Evolutionary conservation across 2,797 vertebrate species (phyloP), one percentile per base, ranked within the genome.

Genomic region (Pelobates cultripes): DNA sequence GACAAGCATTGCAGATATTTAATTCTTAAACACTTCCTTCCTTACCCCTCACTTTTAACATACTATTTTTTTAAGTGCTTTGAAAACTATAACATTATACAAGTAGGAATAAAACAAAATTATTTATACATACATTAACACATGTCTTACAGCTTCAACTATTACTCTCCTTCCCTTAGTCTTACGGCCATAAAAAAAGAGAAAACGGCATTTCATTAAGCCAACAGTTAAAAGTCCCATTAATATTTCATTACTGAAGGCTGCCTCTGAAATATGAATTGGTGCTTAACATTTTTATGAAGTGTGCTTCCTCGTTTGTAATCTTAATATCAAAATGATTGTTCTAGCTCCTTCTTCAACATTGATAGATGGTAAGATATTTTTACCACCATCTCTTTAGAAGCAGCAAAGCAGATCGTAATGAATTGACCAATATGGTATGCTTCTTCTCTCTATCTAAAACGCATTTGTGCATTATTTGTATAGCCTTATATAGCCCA

Each of bases 231-330:
- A 84, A 79, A 79, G 82, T 71, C 67, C 73, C 82, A 84, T 84
- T 76, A 84, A 84, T 84, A 84, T 84, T 84, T 84, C 82, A 79
- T 84, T 84, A 79, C 77, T 63, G 67, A 76, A 84, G 77, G 67
- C 77, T 84, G 72, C 60, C 61, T 79, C 77, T 71, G 77, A 84
- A 84, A 75, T 84, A 84, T 84, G 82, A 84, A 84, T 79, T 75
- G 82, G 73, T 74, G 68, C 82, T 79, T 84, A 76, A 79, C 82
- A 79, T 75, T 84, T 79, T 84, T 84, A 84, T 84, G 82, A 84
- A 79, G 82, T 84, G 68, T 4, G 82, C 73, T 84, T 71, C 73
- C 73, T 84, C 73, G 45, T 72, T 76, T 76, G 60, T 72, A 76
- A 71, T 78, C 72, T 75, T 83, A 83, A 79, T 83, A 75, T 53